Percentiles rank a stretch among this genome's conserved stretches.
Conservation (phyloP, 1,140 invertebrate species). For the Adelges cooleyi region DNA sequence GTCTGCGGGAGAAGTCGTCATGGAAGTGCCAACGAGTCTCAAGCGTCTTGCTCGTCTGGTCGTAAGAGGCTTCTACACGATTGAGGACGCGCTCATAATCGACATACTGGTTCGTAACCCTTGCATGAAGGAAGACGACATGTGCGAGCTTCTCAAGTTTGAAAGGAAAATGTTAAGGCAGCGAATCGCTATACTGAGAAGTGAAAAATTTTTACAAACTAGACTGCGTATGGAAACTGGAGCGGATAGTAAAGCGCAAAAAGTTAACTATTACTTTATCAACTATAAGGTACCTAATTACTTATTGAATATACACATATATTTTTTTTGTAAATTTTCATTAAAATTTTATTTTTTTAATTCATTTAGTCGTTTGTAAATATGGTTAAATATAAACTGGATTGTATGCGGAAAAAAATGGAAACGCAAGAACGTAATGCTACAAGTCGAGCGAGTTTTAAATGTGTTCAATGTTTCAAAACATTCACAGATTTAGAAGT, state of each 20-base stretch:
- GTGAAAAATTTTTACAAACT: slow-evolving; percentile 89
- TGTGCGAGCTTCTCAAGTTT: slow-evolving; percentile 85
- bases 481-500: slow-evolving; percentile 79
- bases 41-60: slow-evolving; percentile 83
- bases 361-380: slow-evolving; percentile 73
- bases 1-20: slow-evolving; percentile 36
- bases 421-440: slow-evolving; percentile 89
- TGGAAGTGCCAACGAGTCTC: slow-evolving; percentile 77
- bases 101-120: slow-evolving; percentile 91
- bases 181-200: slow-evolving; percentile 70
- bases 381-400: slow-evolving; percentile 93
- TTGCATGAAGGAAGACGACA: slow-evolving; percentile 96
- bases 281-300: slow-evolving; percentile 70
- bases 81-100: slow-evolving; percentile 86
- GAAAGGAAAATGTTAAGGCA: slow-evolving; percentile 87
- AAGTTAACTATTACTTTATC: slow-evolving; percentile 96
- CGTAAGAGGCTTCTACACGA: slow-evolving; percentile 81
- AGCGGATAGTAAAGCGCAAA: slow-evolving; percentile 85
- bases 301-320: background rate
- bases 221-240: slow-evolving; percentile 89
- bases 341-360: background rate
- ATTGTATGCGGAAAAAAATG: slow-evolving; percentile 87
- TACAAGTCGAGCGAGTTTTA: slow-evolving; percentile 88
- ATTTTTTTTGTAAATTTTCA: background rate
- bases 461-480: slow-evolving; percentile 80